These are phyloP conservation scores for Arge pagana DNA, from an alignment of 2,888 invertebrate genomes.

Conservation along the genomic window DNA sequence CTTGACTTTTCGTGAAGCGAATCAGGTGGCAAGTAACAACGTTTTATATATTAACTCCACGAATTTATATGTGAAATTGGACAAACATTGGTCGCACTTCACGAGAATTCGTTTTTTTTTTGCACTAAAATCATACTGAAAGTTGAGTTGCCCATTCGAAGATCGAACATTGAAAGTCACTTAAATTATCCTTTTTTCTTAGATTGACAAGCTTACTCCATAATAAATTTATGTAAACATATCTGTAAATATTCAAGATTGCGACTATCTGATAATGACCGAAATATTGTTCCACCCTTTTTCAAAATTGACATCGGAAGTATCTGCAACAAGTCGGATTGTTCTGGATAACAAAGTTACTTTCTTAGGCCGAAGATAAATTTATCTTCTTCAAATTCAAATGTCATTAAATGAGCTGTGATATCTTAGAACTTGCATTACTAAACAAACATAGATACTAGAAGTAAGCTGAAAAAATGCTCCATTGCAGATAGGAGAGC, in stretches of 20 bases:
- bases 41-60: too few species aligned
- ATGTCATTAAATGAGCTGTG: background rate
- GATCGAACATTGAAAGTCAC: too few species aligned
- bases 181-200: too few species aligned
- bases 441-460: constrained; percentile 30
- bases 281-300: constrained; percentile 20
- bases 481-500: constrained; percentile 62
- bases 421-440: constrained; percentile 15
- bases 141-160: too few species aligned
- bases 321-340: constrained; percentile 26
- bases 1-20: constrained; percentile 61
- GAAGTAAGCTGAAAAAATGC: constrained; percentile 21
- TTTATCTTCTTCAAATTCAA: background rate
- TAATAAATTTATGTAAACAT: too few species aligned
- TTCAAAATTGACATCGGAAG: constrained; percentile 22
- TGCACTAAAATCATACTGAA: too few species aligned
- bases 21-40: constrained; percentile 58
- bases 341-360: constrained; percentile 5
- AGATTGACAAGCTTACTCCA: too few species aligned
- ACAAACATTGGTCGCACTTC: too few species aligned
- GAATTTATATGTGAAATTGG: too few species aligned
- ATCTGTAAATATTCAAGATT: constrained; percentile 37
- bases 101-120: too few species aligned
- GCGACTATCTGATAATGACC: constrained; percentile 43
- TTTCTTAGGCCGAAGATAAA: constrained; percentile 28